Evolutionary conservation across 2,888 invertebrate genomes (phyloP).

Genomic region (Parthenolecanium corni): DNA sequence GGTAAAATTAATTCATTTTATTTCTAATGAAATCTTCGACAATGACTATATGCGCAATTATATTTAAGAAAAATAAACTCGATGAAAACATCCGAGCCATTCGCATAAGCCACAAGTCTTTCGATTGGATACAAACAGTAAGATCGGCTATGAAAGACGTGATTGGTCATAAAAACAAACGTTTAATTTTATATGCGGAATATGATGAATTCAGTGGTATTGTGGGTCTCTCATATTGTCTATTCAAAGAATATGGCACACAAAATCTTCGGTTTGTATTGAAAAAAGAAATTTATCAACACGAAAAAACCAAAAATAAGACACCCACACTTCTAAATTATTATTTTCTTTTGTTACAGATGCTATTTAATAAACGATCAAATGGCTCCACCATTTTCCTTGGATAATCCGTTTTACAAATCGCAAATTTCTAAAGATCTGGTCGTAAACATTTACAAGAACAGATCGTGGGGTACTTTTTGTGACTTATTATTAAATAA

Average conservation of each 20-base stretch:
- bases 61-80: too few relatives aligned
- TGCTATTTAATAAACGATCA: constrained; percentile 50
- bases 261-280: constrained; percentile 37
- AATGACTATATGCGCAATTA: not conserved
- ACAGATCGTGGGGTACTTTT: constrained; percentile 51
- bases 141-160: not conserved
- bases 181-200: constrained; percentile 54
- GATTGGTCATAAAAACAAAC: constrained; percentile 35
- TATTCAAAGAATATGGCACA: constrained; percentile 51
- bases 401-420: constrained; percentile 51
- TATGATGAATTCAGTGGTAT: constrained; percentile 62
- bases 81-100: not conserved
- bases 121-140: not conserved
- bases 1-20: constrained; percentile 5
- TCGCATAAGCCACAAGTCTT: not conserved
- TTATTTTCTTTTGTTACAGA: too few relatives aligned
- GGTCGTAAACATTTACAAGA: constrained; percentile 61
- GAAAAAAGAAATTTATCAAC: constrained; percentile 67
- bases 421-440: constrained; percentile 59
- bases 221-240: constrained; percentile 73
- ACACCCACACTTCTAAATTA: too few relatives aligned
- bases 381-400: constrained; percentile 53
- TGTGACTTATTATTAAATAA: not conserved
- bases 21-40: not conserved
- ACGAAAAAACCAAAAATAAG: too few relatives aligned